Evolutionary conservation across 2,888 invertebrate species (phyloP).

Genomic region (Tipula helvola): DNA sequence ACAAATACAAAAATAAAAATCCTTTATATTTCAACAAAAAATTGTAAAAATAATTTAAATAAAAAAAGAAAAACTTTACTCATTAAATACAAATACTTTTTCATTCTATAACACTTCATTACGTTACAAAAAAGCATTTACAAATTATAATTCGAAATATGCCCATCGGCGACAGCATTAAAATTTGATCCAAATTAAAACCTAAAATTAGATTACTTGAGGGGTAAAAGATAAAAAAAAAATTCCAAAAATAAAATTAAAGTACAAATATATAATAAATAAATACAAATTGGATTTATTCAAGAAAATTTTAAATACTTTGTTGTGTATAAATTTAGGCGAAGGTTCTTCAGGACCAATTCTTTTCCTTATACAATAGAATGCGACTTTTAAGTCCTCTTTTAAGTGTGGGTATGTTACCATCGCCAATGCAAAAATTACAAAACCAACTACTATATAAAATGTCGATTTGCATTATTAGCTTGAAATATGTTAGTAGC

Average conservation of each 20-base stretch:
- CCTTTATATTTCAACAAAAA: background rate
- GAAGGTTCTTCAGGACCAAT: too few relatives aligned
- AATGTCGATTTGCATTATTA: too few relatives aligned
- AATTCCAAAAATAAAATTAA: background rate
- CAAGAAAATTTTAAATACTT: background rate
- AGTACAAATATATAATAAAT: background rate
- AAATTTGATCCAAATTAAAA: background rate
- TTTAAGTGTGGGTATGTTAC: too few relatives aligned
- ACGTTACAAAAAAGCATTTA: background rate
- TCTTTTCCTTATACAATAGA: too few relatives aligned
- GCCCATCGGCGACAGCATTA: background rate
- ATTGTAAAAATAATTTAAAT: background rate
- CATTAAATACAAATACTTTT: background rate
- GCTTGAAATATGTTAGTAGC: too few relatives aligned
- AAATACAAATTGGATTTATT: background rate
- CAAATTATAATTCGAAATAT: background rate
- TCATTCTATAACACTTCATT: background rate
- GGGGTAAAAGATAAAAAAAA: too few relatives aligned
- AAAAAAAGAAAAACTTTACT: background rate
- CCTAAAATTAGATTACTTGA: background rate
- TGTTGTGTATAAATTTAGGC: background rate
- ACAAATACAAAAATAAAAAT: background rate
- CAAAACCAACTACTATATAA: too few relatives aligned
- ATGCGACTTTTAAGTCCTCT: too few relatives aligned
- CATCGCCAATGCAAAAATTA: too few relatives aligned